Base-by-base conservation (phyloP, 2,888 invertebrate species). In the Pandemis heparana region DNA sequence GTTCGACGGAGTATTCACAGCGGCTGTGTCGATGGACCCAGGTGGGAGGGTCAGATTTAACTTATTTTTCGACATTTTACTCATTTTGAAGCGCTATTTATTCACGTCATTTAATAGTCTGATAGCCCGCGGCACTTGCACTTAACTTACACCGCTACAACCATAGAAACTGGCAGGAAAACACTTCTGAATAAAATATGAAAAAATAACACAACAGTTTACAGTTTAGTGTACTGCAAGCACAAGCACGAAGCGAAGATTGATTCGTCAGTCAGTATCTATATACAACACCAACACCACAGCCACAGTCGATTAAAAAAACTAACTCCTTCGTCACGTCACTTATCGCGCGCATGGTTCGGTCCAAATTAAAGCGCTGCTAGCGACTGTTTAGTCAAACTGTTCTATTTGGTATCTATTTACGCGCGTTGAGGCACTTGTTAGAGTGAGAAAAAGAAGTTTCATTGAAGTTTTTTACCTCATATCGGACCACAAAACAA, bases 11-110 rank as follows among this genome's bases (percentile, higher is more conserved):
- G 96, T 95, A 67, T 95, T 91, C 41, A 95, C 93, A 76, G 96
- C 96, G 75, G 95, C 96, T 70, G 96, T 96, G 91, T 98, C 98
- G 80, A 98, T 97, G 79, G 97, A 97, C 89, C 98, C 97, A 85
- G 98, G 97, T 84, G 98, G 98, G 87, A 98, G 95, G 87, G 98
- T 98, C 91, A 98, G 93, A 89, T 98, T 98, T 84, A 98, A 95
- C 94, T 98, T 98, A 91, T 98, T 98, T 92, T 98, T 98, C 83
- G 98, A 98, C 97, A 98, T 98, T 92, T 95, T 95, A 88, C 92
- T 95, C 95, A 95, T 95, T 81, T 85, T 92, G 80, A 81, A 72
- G 71, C 14, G 75, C 77, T 71, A 78, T 75, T 82, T 78, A 76
- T 78, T 81, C 83, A 85, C 81, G 81, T 81, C 85, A 85, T 83